These are phyloP conservation scores for Tipula vernalis DNA, from an alignment of 2,888 invertebrate genomes.

Conservation along the genomic window DNA sequence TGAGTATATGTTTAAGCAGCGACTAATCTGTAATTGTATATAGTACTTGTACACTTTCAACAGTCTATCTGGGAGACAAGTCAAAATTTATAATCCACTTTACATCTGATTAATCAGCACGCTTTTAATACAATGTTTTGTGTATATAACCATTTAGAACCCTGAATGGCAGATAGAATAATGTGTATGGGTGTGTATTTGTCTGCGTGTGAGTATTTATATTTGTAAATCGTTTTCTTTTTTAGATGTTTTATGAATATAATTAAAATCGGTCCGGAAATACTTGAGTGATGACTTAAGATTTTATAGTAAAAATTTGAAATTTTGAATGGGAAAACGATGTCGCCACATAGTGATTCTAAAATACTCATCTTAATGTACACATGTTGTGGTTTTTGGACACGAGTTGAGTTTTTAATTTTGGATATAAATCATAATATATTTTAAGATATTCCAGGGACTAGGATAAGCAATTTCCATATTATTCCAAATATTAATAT, in stretches of 20 bases:
- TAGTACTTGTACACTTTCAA: background rate
- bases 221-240: background rate
- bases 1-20: background rate
- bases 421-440: no score
- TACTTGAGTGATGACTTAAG: background rate
- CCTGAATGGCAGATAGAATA: background rate
- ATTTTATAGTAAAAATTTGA: background rate
- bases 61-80: background rate
- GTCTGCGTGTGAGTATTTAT: background rate
- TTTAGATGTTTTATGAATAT: background rate
- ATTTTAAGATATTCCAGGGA: no score
- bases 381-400: background rate
- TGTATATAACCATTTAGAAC: background rate
- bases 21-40: background rate
- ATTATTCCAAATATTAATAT: no score
- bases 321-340: background rate
- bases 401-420: background rate
- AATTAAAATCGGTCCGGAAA: background rate
- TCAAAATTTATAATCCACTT: background rate
- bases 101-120: background rate
- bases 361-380: background rate
- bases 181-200: no score
- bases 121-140: background rate
- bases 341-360: background rate
- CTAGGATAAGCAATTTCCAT: no score